A percentile compares a stretch with the other conserved stretches of the same genome.
These are phyloP conservation scores for Acropora tenuis DNA, from an alignment of 64 coral and sea anemone genomes.

Conservation along the genomic window DNA sequence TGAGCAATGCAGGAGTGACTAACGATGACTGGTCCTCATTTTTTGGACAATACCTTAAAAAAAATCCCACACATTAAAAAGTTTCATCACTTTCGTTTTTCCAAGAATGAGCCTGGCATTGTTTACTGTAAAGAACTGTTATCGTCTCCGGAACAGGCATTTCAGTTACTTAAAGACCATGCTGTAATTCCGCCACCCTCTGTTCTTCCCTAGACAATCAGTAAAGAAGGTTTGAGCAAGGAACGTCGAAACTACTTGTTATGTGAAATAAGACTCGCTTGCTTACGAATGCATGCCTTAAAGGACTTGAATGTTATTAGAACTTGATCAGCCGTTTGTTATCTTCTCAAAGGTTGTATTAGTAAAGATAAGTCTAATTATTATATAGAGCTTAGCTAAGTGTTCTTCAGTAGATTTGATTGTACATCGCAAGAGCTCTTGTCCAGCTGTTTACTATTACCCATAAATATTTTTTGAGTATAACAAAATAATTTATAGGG, in stretches of 20 bases:
- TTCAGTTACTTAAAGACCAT: neutral
- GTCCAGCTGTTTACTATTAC: too few species aligned
- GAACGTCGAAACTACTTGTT: neutral
- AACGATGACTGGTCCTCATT: conserved; percentile 45
- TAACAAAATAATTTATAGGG: too few species aligned
- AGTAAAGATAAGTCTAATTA: too few species aligned
- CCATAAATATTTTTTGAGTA: too few species aligned
- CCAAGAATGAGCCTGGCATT: neutral
- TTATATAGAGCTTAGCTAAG: too few species aligned
- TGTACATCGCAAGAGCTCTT: too few species aligned
- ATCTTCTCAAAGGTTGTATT: too few species aligned
- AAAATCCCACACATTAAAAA: conserved; percentile 2
- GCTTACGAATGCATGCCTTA: neutral
- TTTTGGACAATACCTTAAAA: conserved; percentile 35
- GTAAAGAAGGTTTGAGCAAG: neutral
- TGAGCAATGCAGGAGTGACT: conserved; percentile 39
- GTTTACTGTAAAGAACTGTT: conserved; percentile 36
- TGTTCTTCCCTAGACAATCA: neutral
- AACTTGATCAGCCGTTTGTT: too few species aligned
- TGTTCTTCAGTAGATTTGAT: too few species aligned
- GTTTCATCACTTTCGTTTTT: too few species aligned
- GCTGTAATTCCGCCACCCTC: neutral
- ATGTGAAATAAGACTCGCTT: neutral
- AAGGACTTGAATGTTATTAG: too few species aligned
- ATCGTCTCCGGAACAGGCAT: conserved; percentile 5